Conservation (phyloP, 1,140 invertebrate species). For the Zaprionus gabonicus region DNA sequence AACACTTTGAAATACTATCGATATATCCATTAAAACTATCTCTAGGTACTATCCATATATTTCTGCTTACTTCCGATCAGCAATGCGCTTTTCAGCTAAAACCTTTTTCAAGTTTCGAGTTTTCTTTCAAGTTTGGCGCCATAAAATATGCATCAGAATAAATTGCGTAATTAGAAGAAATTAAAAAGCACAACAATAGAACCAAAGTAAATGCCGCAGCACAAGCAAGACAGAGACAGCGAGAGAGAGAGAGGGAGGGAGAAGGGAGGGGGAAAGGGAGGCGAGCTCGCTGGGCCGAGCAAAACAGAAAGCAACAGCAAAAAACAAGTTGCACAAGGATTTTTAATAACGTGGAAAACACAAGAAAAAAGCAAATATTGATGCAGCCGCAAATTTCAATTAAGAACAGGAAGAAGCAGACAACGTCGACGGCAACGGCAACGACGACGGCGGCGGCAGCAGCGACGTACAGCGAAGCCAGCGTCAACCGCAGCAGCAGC, state of each 20-base stretch:
- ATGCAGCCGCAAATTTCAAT: conserved; percentile 84
- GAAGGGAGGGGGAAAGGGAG: not conserved
- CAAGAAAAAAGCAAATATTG: conserved; percentile 84
- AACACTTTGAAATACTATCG: too few species aligned
- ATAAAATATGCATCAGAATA: conserved; percentile 59
- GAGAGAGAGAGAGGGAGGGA: not conserved
- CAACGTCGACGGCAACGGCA: conserved; percentile 43
- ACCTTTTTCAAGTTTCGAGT: conserved; percentile 19
- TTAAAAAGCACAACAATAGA: conserved; percentile 58
- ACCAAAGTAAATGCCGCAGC: not conserved
- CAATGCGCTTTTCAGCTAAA: conserved; percentile 7
- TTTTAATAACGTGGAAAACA: conserved; percentile 84
- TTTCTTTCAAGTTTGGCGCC: conserved; percentile 36
- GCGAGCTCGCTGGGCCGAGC: conserved; percentile 25
- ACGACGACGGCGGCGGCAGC: conserved; percentile 30
- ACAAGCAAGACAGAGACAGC: not conserved
- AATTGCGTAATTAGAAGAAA: conserved; percentile 61
- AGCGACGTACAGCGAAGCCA: conserved; percentile 23
- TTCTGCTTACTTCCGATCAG: not conserved
- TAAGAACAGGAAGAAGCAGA: conserved; percentile 80
- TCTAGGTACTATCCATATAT: too few species aligned
- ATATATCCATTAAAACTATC: too few species aligned
- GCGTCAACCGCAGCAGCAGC: conserved; percentile 35
- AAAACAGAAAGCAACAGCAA: conserved; percentile 58
- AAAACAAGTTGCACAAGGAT: conserved; percentile 76